A percentile compares a stretch with the other conserved stretches of the same genome.
Evolutionary conservation across 2,797 vertebrate genomes (phyloP).

Genomic region (Hyperoplus lanceolatus): DNA sequence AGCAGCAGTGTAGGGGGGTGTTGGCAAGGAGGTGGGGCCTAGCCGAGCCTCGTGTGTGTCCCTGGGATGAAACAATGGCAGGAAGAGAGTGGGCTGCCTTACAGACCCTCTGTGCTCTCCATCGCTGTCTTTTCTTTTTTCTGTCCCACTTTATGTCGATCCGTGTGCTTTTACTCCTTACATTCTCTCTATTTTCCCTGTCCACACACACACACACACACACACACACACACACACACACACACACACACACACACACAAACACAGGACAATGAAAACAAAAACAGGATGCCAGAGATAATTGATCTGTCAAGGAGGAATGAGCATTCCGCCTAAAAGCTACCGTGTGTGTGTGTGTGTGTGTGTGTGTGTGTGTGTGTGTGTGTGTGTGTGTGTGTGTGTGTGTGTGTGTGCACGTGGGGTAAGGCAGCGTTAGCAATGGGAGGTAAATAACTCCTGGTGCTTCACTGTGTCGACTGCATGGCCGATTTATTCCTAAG

Average conservation of each 20-base stretch:
- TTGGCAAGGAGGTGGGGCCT: conserved; percentile 52
- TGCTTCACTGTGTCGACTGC: conserved; percentile 13
- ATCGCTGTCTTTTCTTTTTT: conserved; percentile 20
- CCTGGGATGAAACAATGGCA: conserved; percentile 82
- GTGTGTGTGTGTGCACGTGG: not conserved
- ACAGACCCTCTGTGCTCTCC: conserved; percentile 59
- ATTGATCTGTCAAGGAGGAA: conserved; percentile 77
- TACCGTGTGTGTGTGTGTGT: too few species aligned
- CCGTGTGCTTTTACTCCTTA: conserved; percentile 5
- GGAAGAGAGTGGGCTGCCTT: conserved; percentile 78
- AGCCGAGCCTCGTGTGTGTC: conserved; percentile 53
- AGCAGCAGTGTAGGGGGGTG: conserved; percentile 51
- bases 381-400: too few species aligned
- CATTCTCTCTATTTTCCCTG: conserved; percentile 2
- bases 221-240: not conserved
- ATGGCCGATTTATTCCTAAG: conserved; percentile 19
- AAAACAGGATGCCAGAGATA: conserved; percentile 82
- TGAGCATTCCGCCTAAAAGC: conserved; percentile 60
- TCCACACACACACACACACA: not conserved
- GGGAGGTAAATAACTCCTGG: conserved; percentile 24
- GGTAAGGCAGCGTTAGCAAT: conserved; percentile 47
- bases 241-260: conserved; percentile 15
- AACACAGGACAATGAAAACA: conserved; percentile 76
- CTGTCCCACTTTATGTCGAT: conserved; percentile 31
- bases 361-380: too few species aligned